Evolutionary conservation across 2,113 vertebrate genomes (phyloP).

Genomic region (Colinus virginianus): DNA sequence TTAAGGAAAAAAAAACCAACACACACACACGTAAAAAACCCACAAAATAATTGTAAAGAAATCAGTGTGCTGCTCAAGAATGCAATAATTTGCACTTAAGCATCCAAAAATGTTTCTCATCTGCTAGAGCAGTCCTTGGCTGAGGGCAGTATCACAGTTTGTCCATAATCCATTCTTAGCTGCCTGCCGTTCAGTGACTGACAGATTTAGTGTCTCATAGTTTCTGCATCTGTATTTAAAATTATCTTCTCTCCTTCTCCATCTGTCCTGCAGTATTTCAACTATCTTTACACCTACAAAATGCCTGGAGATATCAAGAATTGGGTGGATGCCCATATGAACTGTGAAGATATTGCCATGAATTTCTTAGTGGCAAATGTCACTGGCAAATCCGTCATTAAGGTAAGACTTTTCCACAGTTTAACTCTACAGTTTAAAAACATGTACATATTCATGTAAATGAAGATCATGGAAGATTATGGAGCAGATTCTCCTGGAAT

Average conservation of each 20-base stretch:
- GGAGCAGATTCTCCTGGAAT: too few species aligned
- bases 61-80: not conserved
- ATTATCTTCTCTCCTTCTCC: not conserved
- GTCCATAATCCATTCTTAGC: not conserved
- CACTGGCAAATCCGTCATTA: slow-evolving; percentile 98
- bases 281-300: slow-evolving; percentile 98
- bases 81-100: not conserved
- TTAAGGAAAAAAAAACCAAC: not conserved
- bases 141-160: not conserved
- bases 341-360: slow-evolving; percentile 99
- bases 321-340: slow-evolving; percentile 98
- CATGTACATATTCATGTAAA: not conserved
- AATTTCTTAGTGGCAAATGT: slow-evolving; percentile 98
- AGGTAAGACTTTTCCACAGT: slow-evolving; percentile 79
- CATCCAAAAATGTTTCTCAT: not conserved
- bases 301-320: slow-evolving; percentile 99
- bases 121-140: not conserved
- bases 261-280: slow-evolving; percentile 89
- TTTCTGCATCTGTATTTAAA: not conserved
- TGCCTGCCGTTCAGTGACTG: not conserved
- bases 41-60: not conserved
- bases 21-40: not conserved
- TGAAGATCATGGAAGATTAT: not conserved
- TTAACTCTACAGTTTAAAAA: not conserved
- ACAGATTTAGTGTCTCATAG: not conserved